A percentile compares a stretch with the other conserved stretches of the same genome.
These are phyloP conservation scores for Leptopilina myrica DNA, from an alignment of 2,888 invertebrate genomes.

Conservation along the genomic window DNA sequence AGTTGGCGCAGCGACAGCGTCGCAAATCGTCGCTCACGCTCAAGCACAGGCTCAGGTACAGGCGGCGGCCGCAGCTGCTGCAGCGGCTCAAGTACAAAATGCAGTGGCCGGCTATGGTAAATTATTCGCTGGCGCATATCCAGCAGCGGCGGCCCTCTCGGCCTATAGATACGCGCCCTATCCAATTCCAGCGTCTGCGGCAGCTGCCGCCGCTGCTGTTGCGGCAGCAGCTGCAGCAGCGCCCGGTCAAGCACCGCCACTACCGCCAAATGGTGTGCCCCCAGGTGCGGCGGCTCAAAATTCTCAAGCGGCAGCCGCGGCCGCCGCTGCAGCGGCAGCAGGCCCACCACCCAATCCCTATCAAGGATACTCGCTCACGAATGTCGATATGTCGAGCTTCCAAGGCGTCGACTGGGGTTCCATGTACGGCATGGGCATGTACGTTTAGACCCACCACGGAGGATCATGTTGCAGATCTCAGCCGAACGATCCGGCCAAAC, in stretches of 20 bases:
- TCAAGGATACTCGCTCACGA: constrained; percentile 89
- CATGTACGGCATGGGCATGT: constrained; percentile 96
- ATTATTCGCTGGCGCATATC: constrained; percentile 78
- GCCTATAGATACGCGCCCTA: constrained; percentile 73
- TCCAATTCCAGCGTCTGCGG: constrained; percentile 71
- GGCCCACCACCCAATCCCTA: constrained; percentile 85
- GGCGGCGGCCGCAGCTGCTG: constrained; percentile 78
- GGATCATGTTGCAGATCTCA: constrained; percentile 37
- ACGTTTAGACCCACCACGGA: constrained; percentile 80
- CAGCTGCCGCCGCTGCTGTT: constrained; percentile 72
- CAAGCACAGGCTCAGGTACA: constrained; percentile 77
- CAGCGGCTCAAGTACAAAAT: constrained; percentile 80
- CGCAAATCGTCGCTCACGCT: constrained; percentile 77
- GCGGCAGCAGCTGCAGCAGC: constrained; percentile 78
- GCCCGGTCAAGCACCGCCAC: constrained; percentile 78
- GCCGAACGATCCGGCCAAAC: constrained; percentile 30
- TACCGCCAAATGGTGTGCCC: constrained; percentile 77
- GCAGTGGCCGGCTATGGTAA: constrained; percentile 84
- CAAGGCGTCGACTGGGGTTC: constrained; percentile 94
- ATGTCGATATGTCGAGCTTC: constrained; percentile 95
- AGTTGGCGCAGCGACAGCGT: constrained; percentile 77
- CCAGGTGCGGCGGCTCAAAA: constrained; percentile 77
- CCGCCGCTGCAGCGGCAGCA: constrained; percentile 81
- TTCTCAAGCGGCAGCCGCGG: constrained; percentile 78
- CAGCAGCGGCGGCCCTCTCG: constrained; percentile 77